Evolutionary conservation across 2,888 invertebrate species (phyloP).

Genomic region (Coremacera marginata): DNA sequence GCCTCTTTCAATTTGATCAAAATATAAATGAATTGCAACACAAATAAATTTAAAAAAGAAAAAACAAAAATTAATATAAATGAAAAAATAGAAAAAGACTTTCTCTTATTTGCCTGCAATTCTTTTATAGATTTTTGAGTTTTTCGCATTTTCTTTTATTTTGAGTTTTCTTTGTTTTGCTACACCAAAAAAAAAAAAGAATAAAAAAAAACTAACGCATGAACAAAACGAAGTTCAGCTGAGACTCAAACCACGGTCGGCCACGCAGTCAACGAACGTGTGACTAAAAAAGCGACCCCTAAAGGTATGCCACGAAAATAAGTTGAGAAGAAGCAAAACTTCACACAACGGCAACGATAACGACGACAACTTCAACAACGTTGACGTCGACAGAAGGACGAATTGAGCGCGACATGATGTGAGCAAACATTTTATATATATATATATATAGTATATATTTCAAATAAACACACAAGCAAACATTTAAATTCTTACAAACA

Average conservation of each 20-base stretch:
- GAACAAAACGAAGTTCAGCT: slow-evolving; percentile 49
- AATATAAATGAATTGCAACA: slow-evolving; percentile 34
- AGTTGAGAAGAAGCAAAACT: too few relatives aligned
- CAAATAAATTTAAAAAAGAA: slow-evolving; percentile 1
- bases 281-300: slow-evolving; percentile 14
- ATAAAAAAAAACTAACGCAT: not conserved
- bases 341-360: not conserved
- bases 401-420: not conserved
- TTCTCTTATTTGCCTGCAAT: not conserved
- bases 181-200: too few relatives aligned
- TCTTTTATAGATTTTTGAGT: too few relatives aligned
- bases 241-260: slow-evolving; percentile 37
- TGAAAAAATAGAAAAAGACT: slow-evolving; percentile 7
- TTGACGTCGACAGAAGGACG: not conserved
- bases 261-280: not conserved
- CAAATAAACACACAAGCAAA: too few relatives aligned
- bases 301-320: slow-evolving; percentile 34
- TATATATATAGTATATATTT: too few relatives aligned
- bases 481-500: too few relatives aligned
- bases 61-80: too few relatives aligned
- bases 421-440: too few relatives aligned
- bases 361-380: not conserved
- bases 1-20: not conserved
- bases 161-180: too few relatives aligned
- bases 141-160: too few relatives aligned